Base-by-base conservation (phyloP, 2,888 invertebrate genomes). In the Idaea dimidiata region DNA sequence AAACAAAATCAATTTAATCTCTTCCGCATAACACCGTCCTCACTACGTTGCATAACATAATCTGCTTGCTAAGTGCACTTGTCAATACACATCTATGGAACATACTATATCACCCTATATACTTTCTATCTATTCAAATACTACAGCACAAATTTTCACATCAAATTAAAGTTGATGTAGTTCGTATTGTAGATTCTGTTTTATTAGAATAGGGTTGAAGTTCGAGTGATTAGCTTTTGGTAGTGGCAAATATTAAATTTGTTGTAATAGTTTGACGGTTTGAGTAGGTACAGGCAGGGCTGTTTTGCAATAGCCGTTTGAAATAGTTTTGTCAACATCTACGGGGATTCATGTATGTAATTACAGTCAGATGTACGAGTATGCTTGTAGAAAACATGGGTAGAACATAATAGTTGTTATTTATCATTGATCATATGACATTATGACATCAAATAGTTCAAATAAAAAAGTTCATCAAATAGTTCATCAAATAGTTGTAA, bases 21-120 rank as follows among this genome's bases (percentile, higher is more conserved):
- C 57, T 71, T 54, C 65, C 59, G 72, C 75, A 86, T 84, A 75
- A 80, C 64, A 61, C 71, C 74, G 61, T 79, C 71, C 75, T 74
- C 60, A 72, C 63, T 71, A 77, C 71, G 73, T 73, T 77, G 76
- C 75, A 74, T 72, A 73, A 78, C 73, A 77, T 88, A 89, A 90
- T 89, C 88, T 87, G 77, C 81, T 77, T 74, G 74, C 81, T 80
- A 83, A 88, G 87, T 83, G 85, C 86, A 86, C 88, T 88, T 87
- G 88, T 89, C 89, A 88, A 89, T 89, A 87, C 83, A 70, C 77
- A 72, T 78, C 76, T 77, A 73, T 73, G 72, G 73, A 72, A 74
- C 77, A 72, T 71, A 72, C 73, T 73, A 69, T 69, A 65, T 71
- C 75, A 80, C 74, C 73, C 75, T 77, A 80, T 76, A 68, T 71